Percentiles rank a stretch among this genome's conserved stretches.
Conservation (phyloP, 2,888 invertebrate genomes). For the Ormyrus thymus region DNA sequence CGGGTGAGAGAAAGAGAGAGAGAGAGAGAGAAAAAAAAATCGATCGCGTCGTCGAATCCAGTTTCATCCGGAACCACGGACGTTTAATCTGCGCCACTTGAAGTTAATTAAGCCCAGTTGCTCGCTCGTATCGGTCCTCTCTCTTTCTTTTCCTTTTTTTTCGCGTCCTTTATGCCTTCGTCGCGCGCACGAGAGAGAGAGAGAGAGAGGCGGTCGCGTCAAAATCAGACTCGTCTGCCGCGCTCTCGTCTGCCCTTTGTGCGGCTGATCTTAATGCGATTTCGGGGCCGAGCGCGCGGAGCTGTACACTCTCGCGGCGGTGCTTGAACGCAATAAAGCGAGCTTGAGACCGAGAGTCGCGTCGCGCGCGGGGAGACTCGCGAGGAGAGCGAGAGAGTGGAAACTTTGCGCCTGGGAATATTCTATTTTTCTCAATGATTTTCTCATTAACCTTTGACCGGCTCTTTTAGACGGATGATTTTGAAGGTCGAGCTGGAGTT, state of each 20-base stretch:
- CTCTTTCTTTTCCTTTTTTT: neutral
- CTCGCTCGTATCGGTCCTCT: neutral
- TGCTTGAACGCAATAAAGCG: too few species aligned
- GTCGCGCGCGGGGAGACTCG: too few species aligned
- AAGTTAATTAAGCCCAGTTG: slow-evolving; percentile 38
- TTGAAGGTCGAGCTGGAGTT: too few species aligned
- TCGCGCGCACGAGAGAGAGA: neutral
- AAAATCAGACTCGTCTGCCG: slow-evolving; percentile 20
- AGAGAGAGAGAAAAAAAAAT: slow-evolving; percentile 1
- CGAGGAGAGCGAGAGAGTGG: too few species aligned
- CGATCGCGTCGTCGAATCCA: slow-evolving; percentile 25
- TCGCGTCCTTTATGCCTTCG: slow-evolving; percentile 17
- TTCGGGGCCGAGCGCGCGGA: neutral
- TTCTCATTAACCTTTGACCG: too few species aligned
- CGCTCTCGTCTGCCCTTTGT: neutral
- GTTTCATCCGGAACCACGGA: slow-evolving; percentile 41
- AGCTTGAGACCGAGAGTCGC: too few species aligned
- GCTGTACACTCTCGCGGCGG: neutral
- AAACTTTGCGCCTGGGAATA: too few species aligned
- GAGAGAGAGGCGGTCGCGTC: neutral
- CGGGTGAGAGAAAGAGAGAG: too few species aligned
- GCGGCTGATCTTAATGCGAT: slow-evolving; percentile 3
- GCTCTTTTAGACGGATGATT: too few species aligned
- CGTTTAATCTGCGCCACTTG: slow-evolving; percentile 41
- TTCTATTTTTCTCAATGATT: too few species aligned